Evolutionary conservation across 2,888 invertebrate genomes (phyloP), one percentile per base, ranked within the genome.

Genomic region (Ernsta delagoae): DNA sequence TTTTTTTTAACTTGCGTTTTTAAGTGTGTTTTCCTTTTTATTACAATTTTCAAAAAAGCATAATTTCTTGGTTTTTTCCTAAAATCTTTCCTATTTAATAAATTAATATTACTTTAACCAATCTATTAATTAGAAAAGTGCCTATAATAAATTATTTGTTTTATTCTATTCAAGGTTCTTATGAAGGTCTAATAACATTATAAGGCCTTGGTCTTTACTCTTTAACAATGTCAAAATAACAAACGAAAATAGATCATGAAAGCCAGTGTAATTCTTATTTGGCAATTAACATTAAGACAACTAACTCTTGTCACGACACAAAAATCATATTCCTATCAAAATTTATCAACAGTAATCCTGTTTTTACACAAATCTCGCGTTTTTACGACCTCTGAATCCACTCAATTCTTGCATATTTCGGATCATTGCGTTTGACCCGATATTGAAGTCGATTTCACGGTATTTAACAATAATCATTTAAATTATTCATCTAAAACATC

Each of bases 371-470:
- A 34, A 34, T 54, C n/a, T 54, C 34, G 34, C 34, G 34, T 54
- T 54, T 54, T 31, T 31, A 11, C 31, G 31, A 54, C 54, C 50
- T 50, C 11, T 11, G 11, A 54, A 11, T 31, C 54, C 54, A n/a
- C 16, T 5, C 34, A 53, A 31, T 34, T 54, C 24, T 54, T 24
- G 50, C 11, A 31, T 45, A 68, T 62, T 36, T 62, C 48, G 45
- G 36, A 43, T 61, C 50, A 62, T 50, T 48, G 62, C 56, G 36
- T 68, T 57, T 62, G 62, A 56, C 67, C 48, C 62, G 68, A 68
- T 57, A 62, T 56, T 31, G 54, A 56, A 61, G 12, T 6, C 11
- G 34, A 68, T 68, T 68, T 68, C 68, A 68, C 62, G 62, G 57
- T 61, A 43, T 56, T 45, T 50, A 39, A 45, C 56, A 39, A 62